phyloP scores from a whole-genome alignment of 2,888 invertebrate genomes.

The Neoitamus cyanurus region DNA sequence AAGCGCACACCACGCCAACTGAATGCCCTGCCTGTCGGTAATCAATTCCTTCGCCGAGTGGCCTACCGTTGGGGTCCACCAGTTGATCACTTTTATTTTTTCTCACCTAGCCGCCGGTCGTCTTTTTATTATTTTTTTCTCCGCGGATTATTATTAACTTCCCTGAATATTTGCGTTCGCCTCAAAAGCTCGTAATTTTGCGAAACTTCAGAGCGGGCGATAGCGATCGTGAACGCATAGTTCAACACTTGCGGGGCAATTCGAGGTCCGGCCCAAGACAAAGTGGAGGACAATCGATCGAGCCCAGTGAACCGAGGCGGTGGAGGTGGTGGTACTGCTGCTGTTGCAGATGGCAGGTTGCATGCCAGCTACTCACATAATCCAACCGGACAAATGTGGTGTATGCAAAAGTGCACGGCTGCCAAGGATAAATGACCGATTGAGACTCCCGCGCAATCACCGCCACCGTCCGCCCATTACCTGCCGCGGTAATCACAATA shows the following conservation, averaged over 20 bases:
- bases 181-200: conserved; percentile 7
- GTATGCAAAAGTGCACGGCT: not conserved
- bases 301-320: not conserved
- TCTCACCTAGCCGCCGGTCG: not conserved
- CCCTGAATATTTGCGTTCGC: not conserved
- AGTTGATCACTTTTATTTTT: not conserved
- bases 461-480: not conserved
- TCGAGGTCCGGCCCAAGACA: not conserved
- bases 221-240: not conserved
- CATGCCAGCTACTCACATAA: not conserved
- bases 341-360: not conserved
- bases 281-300: conserved; percentile 1
- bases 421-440: conserved; percentile 12
- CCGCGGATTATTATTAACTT: conserved; percentile 18
- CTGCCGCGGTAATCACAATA: conserved; percentile 4
- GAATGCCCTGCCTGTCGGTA: not conserved
- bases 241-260: not conserved
- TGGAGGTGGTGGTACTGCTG: not conserved
- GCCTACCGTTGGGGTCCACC: not conserved
- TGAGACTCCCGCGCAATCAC: conserved; percentile 9
- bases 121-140: not conserved
- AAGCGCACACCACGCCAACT: not conserved
- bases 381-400: not conserved
- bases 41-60: not conserved
- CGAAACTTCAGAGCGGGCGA: not conserved